These are phyloP conservation scores for Cyclina sinensis DNA, from an alignment of 1,140 invertebrate species.

Conservation along the genomic window DNA sequence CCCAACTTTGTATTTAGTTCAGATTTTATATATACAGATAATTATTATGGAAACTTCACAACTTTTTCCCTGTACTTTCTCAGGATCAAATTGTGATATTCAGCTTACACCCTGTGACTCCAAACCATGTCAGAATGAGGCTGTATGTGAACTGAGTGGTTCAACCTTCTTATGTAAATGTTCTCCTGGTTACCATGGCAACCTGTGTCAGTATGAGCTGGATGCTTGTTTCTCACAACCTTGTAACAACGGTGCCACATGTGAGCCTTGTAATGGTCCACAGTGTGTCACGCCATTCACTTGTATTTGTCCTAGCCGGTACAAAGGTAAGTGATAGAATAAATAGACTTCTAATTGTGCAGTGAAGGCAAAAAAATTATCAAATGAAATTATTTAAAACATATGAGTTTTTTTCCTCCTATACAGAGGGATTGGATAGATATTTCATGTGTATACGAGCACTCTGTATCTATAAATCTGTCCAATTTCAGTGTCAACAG, in stretches of 20 bases:
- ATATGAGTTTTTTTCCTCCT: no score
- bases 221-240: slow-evolving; percentile 77
- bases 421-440: no score
- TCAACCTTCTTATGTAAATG: slow-evolving; percentile 56
- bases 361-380: no score
- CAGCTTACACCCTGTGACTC: slow-evolving; percentile 69
- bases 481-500: no score
- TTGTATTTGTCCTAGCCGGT: slow-evolving; percentile 39
- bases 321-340: slow-evolving; percentile 47
- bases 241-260: slow-evolving; percentile 74
- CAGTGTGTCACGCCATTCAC: slow-evolving; percentile 18
- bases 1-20: no score
- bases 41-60: no score
- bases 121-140: slow-evolving; percentile 74
- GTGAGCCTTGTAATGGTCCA: slow-evolving; percentile 56
- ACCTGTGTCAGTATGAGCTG: slow-evolving; percentile 58
- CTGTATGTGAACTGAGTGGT: slow-evolving; percentile 69
- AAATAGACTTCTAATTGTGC: no score
- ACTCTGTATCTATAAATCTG: no score
- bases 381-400: no score
- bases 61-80: no score
- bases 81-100: slow-evolving; percentile 57
- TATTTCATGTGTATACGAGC: no score
- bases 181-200: slow-evolving; percentile 67
- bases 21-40: no score